Evolutionary conservation across 2,113 vertebrate genomes (phyloP), one percentile per base, ranked within the genome.

Genomic region (Hippocampus barbouri): DNA sequence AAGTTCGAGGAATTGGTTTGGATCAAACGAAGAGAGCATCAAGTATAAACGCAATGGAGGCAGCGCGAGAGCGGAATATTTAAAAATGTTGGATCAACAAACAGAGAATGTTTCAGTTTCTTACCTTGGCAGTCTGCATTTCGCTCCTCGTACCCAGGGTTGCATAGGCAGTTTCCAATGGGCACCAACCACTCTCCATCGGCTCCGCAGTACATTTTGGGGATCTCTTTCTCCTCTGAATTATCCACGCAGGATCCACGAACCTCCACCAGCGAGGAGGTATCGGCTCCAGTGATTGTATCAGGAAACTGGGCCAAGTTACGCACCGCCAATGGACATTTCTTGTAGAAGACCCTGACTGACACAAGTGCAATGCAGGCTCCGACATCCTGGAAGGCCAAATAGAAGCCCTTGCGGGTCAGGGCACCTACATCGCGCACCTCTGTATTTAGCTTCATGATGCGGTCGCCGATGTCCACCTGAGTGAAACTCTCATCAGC

Each of bases 401-500:
- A 86, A 71, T 99, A 98, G 89, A 99, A 98, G 2, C 97, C 97
- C 21, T 96, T 95, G 71, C 92, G 94, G 82, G 91, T 95, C 76
- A 99, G 68, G 0, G 94, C 94, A 0, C 96, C 96, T 1, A 99
- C 97, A 1, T 97, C 97, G 79, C 97, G 92, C 23, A 99, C 93
- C 78, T 99, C 97, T 0, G 97, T 99, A 76, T 99, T 99, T 57
- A 99, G 91, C 86, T 99, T 99, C 96, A 99, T 98, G 91, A 99
- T 96, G 74, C 97, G 91, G 79, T 98, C 97, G 0, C 97, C 97
- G 40, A 99, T 97, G 93, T 99, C 97, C 90, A 99, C 96, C 83
- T 99, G 97, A 2, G 97, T 99, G 91, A 99, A 99, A 89, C 97
- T 99, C 91, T 99, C 96, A 1, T 99, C 97, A 0, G 97, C 97